Evolutionary conservation across 1,140 invertebrate species (phyloP), one percentile per base, ranked within the genome.

Genomic region (Drosophila orosa): DNA sequence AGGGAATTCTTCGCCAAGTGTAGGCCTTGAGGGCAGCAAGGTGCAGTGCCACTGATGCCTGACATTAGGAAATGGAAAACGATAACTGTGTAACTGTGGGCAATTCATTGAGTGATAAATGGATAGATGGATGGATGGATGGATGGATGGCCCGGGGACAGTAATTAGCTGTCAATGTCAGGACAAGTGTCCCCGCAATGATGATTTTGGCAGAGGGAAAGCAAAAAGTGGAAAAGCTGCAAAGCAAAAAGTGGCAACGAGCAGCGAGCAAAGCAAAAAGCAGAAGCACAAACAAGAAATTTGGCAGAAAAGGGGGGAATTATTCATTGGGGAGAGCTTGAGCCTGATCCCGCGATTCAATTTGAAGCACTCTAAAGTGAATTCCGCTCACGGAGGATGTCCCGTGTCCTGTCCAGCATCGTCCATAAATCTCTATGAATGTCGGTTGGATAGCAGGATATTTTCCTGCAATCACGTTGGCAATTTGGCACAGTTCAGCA

Each of bases 401-500:
- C 24, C 25, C 10, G 44, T 47, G 19, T 12, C 27, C 65, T n/a
- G 56, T 63, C 58, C 67, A 56, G 50, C 50, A 33, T 52, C 48
- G n/a, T 33, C 50, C 62, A 76, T 78, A 86, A 78, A 78, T 72
- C 74, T 78, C 72, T 55, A 74, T 74, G 40, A 74, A 61, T 74
- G 71, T 74, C 71, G 33, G 27, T 71, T 71, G 33, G 42, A 57
- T 71, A 52, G 57, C 50, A 74, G 45, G 65, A 62, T 55, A 78
- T 77, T 78, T 71, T 78, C 66, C 72, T 74, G 82, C 82, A 86
- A 83, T 83, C 82, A 85, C 63, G 73, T 85, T 66, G 66, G 65
- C 81, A 78, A 82, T 83, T 87, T 83, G 84, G 72, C 83, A 83
- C 45, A 79, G 69, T 83, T 78, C 83, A 87, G 84, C 83, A 87